A percentile compares a stretch with the other conserved stretches of the same genome.
These are phyloP conservation scores for Cheilosia scutellata DNA, from an alignment of 2,888 invertebrate species.

Conservation along the genomic window DNA sequence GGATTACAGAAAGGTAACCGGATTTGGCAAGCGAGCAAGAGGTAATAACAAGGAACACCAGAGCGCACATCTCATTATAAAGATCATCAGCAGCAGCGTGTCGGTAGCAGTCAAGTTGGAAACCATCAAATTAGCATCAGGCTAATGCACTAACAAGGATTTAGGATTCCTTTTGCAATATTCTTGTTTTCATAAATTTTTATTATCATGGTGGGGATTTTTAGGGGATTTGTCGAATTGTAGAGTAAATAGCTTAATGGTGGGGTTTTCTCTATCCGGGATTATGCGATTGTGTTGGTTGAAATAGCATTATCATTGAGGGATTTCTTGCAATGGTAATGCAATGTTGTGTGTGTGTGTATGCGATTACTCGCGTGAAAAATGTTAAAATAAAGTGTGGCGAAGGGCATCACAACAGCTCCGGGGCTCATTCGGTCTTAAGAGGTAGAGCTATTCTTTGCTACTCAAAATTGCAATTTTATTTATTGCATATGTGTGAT, in stretches of 20 bases:
- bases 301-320: background rate
- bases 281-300: background rate
- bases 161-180: constrained; percentile 3
- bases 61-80: constrained; percentile 17
- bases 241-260: background rate
- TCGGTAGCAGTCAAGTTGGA: constrained; percentile 11
- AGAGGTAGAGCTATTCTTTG: too few relatives aligned
- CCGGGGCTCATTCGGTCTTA: too few relatives aligned
- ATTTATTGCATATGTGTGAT: too few relatives aligned
- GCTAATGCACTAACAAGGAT: constrained; percentile 28
- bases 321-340: too few relatives aligned
- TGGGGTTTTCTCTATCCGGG: background rate
- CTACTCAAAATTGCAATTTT: too few relatives aligned
- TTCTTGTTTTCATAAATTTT: constrained; percentile 2
- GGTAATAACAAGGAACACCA: constrained; percentile 12
- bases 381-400: too few relatives aligned
- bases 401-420: too few relatives aligned
- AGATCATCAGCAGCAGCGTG: constrained; percentile 15
- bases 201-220: background rate
- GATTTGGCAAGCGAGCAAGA: background rate
- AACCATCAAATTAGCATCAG: constrained; percentile 37
- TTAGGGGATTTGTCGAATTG: background rate
- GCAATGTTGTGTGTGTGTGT: too few relatives aligned
- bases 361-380: too few relatives aligned
- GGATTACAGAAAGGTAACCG: constrained; percentile 13